Evolutionary conservation across 2,113 vertebrate species (phyloP).

Genomic region (Indri indri): DNA sequence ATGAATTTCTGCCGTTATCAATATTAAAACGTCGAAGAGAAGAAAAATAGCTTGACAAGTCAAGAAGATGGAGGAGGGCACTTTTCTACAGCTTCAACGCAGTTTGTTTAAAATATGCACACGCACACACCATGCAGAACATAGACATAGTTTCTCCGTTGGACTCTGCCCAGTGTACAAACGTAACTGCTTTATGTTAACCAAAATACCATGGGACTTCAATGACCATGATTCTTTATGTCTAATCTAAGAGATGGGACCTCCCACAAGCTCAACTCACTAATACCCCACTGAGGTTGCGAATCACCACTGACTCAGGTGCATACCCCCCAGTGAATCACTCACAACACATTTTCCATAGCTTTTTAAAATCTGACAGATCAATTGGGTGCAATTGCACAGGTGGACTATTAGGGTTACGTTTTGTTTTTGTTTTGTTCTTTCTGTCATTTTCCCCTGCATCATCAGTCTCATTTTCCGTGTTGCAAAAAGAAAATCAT

Average conservation of each 20-base stretch:
- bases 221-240: constrained; percentile 35
- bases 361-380: constrained; percentile 16
- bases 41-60: background rate
- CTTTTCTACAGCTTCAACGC: background rate
- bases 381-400: background rate
- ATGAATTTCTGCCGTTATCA: constrained; percentile 28
- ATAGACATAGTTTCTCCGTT: background rate
- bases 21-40: constrained; percentile 18
- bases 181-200: constrained; percentile 16
- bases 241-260: constrained; percentile 11
- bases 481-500: background rate
- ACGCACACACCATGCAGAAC: background rate
- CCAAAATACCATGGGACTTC: background rate
- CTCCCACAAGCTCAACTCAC: background rate
- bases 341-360: background rate
- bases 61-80: background rate
- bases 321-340: background rate
- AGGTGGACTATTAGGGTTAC: background rate
- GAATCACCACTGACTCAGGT: constrained; percentile 44
- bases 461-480: background rate
- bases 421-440: background rate
- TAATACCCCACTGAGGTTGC: background rate
- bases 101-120: background rate
- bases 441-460: background rate
- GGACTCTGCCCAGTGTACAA: background rate